Evolutionary conservation across 2,888 invertebrate genomes (phyloP), one percentile per base, ranked within the genome.

Genomic region (Dexiosoma caninum): DNA sequence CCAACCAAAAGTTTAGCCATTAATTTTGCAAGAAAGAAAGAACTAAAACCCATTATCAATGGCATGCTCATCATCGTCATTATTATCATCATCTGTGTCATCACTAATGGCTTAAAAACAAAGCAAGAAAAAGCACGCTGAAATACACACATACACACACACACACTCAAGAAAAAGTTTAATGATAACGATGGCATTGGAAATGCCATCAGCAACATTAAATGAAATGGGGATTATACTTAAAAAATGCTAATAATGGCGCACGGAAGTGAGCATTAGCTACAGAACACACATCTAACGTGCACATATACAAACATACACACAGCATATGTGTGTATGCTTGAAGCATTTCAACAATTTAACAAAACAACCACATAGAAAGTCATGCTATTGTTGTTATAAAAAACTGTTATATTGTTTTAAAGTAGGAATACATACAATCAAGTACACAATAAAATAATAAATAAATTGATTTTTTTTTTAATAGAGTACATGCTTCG

Each of bases 41-140:
- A 75, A 46, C 49, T 57, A 62, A 30, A 66, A 32, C 59, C 53
- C 53, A 80, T 75, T 80, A 80, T 37, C 67, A 77, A 74, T 64
- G 77, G 69, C 67, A 77, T 51, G 60, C 71, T 82, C 78, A 82
- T 75, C 74, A 76, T 46, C 84, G 83, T 85, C 85, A 82, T 81
- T 71, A 59, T 69, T 75, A 69, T 71, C 75, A 76, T 81, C 62
- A 64, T 64, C 71, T 85, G 74, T 78, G 78, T 83, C 81, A 81
- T 66, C 83, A 64, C 71, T 82, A 78, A 78, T 76, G 71, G 71
- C 35, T 75, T 59, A 59, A 75, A 67, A 75, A 57, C 32, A 74
- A 71, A 62, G 59, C 49, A 40, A 59, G 27, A 37, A 37, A 55
- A 53, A 60, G 14, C n/a, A 51, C 32, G 42, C 37, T 40, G 49